phyloP scores from a whole-genome alignment of 2,888 invertebrate species.

The Dicroscelio sp. region DNA sequence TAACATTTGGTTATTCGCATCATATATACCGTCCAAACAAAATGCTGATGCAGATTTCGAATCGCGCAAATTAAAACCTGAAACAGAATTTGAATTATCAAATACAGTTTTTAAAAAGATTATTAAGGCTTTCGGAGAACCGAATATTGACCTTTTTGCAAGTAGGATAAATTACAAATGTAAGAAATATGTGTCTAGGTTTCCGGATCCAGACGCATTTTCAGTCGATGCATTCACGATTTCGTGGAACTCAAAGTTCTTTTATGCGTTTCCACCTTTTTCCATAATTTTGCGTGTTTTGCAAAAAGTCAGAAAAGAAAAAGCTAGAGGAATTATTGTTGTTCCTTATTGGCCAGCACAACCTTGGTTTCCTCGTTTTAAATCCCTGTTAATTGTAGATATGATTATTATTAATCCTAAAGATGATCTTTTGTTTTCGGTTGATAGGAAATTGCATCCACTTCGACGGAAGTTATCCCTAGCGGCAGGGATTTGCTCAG shows the following conservation, averaged over 20 bases:
- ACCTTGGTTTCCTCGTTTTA: constrained; percentile 54
- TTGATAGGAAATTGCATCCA: constrained; percentile 27
- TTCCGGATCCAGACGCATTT: constrained; percentile 36
- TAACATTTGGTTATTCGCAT: not conserved
- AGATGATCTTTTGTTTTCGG: constrained; percentile 6
- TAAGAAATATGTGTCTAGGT: constrained; percentile 28
- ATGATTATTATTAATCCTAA: too few species aligned
- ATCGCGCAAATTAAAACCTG: constrained; percentile 38
- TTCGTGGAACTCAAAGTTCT: constrained; percentile 34
- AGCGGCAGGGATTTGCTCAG: constrained; percentile 9
- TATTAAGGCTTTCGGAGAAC: not conserved
- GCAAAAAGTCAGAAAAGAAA: constrained; percentile 45
- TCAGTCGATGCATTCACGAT: constrained; percentile 52
- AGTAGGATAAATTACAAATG: constrained; percentile 42
- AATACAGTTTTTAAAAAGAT: constrained; percentile 10
- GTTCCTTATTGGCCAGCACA: constrained; percentile 54
- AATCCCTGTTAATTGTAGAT: too few species aligned
- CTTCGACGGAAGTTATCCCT: constrained; percentile 35
- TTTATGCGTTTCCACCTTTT: constrained; percentile 59
- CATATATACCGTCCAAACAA: constrained; percentile 1
- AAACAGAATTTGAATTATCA: constrained; percentile 59
- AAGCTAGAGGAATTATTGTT: constrained; percentile 43
- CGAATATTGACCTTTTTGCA: constrained; percentile 52
- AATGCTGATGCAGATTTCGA: constrained; percentile 47
- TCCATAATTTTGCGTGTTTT: constrained; percentile 29